These are phyloP conservation scores for Clitarchus hookeri DNA, from an alignment of 2,888 invertebrate species.

Conservation along the genomic window DNA sequence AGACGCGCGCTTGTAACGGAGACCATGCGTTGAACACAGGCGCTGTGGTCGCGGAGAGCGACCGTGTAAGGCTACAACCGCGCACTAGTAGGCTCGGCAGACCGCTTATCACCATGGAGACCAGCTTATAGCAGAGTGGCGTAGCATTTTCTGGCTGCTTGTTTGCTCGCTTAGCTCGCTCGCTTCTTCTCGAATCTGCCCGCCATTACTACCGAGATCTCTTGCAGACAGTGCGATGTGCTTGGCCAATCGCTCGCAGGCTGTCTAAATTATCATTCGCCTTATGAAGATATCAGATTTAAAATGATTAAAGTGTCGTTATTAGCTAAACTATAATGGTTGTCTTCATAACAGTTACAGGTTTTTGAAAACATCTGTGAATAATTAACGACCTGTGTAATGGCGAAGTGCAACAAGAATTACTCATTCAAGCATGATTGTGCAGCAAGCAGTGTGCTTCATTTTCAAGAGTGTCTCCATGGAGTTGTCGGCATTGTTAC, in stretches of 20 bases:
- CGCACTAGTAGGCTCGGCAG: constrained; percentile 24
- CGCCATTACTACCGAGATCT: too few species aligned
- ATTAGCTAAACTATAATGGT: too few species aligned
- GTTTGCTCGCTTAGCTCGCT: too few species aligned
- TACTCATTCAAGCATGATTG: neutral
- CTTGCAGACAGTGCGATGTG: too few species aligned
- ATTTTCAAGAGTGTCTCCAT: constrained; percentile 10
- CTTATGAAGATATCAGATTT: too few species aligned
- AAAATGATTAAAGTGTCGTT: too few species aligned
- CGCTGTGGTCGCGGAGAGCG: neutral
- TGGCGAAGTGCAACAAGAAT: neutral
- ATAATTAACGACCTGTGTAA: neutral
- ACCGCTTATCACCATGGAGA: constrained; percentile 54
- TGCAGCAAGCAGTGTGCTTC: neutral
- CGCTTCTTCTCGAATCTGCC: too few species aligned
- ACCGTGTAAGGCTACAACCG: neutral
- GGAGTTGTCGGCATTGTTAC: neutral
- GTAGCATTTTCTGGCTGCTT: neutral
- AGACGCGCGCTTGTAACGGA: neutral
- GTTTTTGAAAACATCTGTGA: too few species aligned
- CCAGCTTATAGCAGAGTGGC: constrained; percentile 52
- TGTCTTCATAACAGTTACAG: too few species aligned
- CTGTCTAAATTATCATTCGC: too few species aligned
- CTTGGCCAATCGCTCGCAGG: too few species aligned
- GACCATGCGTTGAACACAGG: neutral